Base-by-base conservation (phyloP, 2,113 vertebrate genomes). In the Marcusenius ussheri region DNA sequence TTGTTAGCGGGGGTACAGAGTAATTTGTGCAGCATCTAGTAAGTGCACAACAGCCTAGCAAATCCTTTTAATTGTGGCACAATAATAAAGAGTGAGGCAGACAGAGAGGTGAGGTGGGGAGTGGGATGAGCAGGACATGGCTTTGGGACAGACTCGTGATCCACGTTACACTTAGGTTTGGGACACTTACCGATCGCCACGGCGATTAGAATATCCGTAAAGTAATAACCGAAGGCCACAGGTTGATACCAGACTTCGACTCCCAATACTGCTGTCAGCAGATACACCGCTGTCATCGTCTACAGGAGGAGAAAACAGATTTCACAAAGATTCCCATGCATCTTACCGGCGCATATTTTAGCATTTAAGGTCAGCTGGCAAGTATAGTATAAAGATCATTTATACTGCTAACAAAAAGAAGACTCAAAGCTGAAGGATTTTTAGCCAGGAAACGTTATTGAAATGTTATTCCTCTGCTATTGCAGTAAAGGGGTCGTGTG, bases 241-340 rank as follows among this genome's bases (percentile, higher is more conserved):
- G 95, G 93, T 86, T 92, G 94, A 70, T 95, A 92, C 93, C 94
- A 95, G 10, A 93, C 70, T 87, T 95, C 95, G 91, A 95, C 93
- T 49, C 95, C 95, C 62, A 93, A n/a, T 89, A n/a, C 49, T 50
- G 93, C 91, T 0, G 94, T 95, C 70, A 95, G 87, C 58, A 96
- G 91, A 91, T 95, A 96, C 0, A 93, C 93, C 88, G 90, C 84
- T 91, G 94, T 92, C 92, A 94, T 86, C 46, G 94, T 92, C 95
- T 96, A 77, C 0, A 92, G 83, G 39, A 15, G 91, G 92, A 90
- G 51, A 13, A 24, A 24, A 91, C 80, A 88, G 51, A 50, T 27
- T 62, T 87, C 56, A 87, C 46, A 80, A 13, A 80, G 35, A 5
- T 17, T 70, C 27, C 39, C 51, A 85, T n/a, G 70, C 7, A 53